These are phyloP conservation scores for Montipora sp. DNA, from an alignment of 64 coral and sea anemone genomes.

Conservation along the genomic window DNA sequence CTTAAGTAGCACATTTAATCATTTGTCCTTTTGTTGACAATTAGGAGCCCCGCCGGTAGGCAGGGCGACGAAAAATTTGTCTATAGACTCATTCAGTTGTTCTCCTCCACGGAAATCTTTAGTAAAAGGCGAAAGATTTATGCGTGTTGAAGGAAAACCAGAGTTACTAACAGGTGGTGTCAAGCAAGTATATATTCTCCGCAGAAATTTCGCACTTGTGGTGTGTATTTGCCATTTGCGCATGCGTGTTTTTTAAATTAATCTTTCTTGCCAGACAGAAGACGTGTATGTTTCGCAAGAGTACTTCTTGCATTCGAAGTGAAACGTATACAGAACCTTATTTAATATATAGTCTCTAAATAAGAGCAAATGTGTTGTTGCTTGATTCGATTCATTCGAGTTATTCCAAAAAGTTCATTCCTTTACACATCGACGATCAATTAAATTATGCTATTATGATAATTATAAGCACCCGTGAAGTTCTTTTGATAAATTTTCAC, in stretches of 20 bases:
- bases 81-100: slow-evolving; percentile 82
- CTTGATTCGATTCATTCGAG: not conserved
- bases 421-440: slow-evolving; percentile 16
- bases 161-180: not conserved
- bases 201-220: not conserved
- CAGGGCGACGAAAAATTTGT: slow-evolving; percentile 83
- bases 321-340: not conserved
- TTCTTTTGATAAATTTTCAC: not conserved
- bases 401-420: not conserved
- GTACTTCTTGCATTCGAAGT: not conserved
- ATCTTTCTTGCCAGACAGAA: too few species aligned
- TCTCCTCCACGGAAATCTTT: slow-evolving; percentile 87
- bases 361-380: not conserved
- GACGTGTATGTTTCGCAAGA: too few species aligned
- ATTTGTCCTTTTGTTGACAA: not conserved
- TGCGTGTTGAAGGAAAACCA: slow-evolving; percentile 73
- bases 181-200: not conserved
- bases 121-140: slow-evolving; percentile 94
- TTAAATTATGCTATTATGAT: not conserved
- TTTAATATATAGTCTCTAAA: not conserved
- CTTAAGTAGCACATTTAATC: not conserved
- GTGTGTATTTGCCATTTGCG: not conserved
- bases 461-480: not conserved
- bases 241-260: not conserved
- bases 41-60: slow-evolving; percentile 49